Conservation (phyloP, 53 echinoderm and acorn worm species). For the Arbacia lixula region DNA sequence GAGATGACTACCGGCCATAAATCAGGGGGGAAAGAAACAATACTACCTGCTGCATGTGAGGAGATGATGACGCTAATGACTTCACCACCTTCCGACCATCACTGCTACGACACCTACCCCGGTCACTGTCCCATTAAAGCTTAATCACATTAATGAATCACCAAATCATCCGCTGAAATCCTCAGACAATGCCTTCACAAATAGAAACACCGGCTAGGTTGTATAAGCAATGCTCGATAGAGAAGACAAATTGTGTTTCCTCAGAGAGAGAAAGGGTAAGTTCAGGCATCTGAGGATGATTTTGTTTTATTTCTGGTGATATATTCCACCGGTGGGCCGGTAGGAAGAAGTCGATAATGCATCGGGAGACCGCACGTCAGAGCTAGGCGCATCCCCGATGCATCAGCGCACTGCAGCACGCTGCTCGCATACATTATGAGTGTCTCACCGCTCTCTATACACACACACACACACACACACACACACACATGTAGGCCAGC, state of each 20-base stretch:
- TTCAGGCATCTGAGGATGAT: too few species aligned
- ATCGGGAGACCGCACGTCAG: constrained; percentile 15
- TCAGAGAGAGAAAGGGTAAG: too few species aligned
- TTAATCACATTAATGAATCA: constrained; percentile 27
- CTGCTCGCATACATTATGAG: too few species aligned
- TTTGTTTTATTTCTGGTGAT: too few species aligned
- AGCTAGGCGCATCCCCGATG: neutral
- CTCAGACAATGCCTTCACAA: too few species aligned
- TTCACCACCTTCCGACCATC: neutral
- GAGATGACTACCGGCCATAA: too few species aligned
- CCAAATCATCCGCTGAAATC: constrained; percentile 21
- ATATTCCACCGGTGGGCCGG: neutral
- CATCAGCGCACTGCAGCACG: neutral
- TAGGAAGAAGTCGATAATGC: constrained; percentile 20
- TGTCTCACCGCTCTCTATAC: too few species aligned
- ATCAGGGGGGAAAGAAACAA: neutral
- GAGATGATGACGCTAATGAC: neutral
- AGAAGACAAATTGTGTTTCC: too few species aligned
- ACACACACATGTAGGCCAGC: too few species aligned
- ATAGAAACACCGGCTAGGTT: too few species aligned
- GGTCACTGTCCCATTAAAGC: constrained; percentile 20
- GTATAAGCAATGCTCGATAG: too few species aligned
- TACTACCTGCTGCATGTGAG: constrained; percentile 24
- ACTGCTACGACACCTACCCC: neutral
- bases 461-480: too few species aligned